Evolutionary conservation across 2,888 invertebrate species (phyloP).

Genomic region (Tipula lateralis): DNA sequence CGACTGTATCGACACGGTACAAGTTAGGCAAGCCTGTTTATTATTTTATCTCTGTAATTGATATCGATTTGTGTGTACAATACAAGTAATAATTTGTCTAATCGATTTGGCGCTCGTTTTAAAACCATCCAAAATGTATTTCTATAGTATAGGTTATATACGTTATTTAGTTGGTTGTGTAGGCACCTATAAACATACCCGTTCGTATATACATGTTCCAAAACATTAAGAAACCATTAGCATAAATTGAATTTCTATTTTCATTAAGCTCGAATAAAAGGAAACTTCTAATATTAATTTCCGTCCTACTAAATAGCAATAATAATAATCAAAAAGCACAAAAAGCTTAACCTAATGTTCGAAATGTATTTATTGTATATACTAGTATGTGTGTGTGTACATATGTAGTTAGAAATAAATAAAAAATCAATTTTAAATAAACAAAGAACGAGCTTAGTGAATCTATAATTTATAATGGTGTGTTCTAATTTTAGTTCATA

Average conservation of each 20-base stretch:
- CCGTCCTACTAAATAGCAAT: conserved; percentile 6
- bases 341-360: neutral
- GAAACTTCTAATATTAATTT: neutral
- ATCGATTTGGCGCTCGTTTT: neutral
- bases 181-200: neutral
- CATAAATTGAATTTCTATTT: neutral
- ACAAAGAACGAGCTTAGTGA: neutral
- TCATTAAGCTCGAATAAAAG: neutral
- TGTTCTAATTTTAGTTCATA: neutral
- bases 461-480: conserved; percentile 24
- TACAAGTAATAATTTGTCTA: neutral
- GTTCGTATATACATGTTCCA: neutral
- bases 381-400: neutral
- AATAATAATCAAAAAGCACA: neutral
- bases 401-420: no score
- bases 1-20: no score
- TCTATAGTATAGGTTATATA: neutral
- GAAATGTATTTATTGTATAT: neutral
- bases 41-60: neutral
- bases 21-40: no score
- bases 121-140: neutral
- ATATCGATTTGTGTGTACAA: neutral
- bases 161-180: no score
- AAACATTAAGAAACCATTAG: neutral
- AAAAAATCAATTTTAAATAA: conserved; percentile 7